phyloP scores from a whole-genome alignment of 2,113 vertebrate genomes.

The Peromyscus polionotus region DNA sequence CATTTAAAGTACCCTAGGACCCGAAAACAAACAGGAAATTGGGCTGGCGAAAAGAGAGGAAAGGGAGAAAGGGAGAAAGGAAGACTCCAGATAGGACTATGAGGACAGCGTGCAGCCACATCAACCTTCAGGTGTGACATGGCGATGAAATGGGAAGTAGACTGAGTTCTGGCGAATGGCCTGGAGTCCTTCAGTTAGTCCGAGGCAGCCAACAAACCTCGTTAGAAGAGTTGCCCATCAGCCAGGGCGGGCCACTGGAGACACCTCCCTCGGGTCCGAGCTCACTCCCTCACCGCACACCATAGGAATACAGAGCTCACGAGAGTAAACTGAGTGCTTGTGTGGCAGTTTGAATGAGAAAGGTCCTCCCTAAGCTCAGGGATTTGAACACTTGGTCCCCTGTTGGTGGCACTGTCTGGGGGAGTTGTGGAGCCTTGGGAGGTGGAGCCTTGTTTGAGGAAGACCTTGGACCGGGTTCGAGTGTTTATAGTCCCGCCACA shows the following conservation, averaged over 20 bases:
- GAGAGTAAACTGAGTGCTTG: background rate
- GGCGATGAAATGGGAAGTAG: background rate
- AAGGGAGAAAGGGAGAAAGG: background rate
- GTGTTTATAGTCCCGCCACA: background rate
- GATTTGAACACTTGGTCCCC: background rate
- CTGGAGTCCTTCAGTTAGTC: too few species aligned
- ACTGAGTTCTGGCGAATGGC: background rate
- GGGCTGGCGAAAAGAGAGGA: background rate
- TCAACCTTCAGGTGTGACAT: background rate
- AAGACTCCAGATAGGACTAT: background rate
- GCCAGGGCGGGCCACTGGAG: background rate
- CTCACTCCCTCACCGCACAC: background rate
- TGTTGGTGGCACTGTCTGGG: background rate
- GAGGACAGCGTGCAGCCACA: background rate
- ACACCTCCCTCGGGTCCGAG: background rate
- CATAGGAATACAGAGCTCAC: fast-evolving
- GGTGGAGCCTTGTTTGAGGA: background rate
- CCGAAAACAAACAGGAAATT: conserved; percentile 30
- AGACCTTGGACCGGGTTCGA: background rate
- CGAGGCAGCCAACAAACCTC: background rate
- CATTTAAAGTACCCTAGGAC: background rate
- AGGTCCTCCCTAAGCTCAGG: too few species aligned
- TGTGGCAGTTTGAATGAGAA: background rate
- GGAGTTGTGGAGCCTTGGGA: background rate
- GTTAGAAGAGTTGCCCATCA: background rate